Conservation (phyloP, 1,140 invertebrate genomes). For the Grapholita molesta region DNA sequence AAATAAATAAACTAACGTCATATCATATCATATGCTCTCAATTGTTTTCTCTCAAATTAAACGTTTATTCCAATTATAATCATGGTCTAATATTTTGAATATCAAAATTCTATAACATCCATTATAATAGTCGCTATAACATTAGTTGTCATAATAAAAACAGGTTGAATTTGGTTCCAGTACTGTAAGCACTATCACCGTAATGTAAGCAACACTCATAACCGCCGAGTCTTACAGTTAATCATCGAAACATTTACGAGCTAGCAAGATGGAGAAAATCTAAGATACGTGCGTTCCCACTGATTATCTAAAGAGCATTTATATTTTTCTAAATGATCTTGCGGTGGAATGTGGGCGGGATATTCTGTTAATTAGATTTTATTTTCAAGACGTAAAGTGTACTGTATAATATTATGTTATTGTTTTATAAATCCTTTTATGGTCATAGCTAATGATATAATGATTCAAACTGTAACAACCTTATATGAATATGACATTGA, state of each 20-base stretch:
- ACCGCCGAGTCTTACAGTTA: background rate
- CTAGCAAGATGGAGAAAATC: background rate
- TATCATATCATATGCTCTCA: no score
- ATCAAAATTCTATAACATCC: no score
- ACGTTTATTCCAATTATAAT: no score
- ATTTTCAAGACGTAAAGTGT: background rate
- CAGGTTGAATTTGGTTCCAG: background rate
- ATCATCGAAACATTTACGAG: constrained; percentile 10
- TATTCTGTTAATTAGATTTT: constrained; percentile 1
- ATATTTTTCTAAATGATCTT: constrained; percentile 10
- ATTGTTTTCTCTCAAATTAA: no score
- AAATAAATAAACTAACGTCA: no score
- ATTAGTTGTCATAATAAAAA: background rate
- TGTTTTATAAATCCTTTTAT: background rate
- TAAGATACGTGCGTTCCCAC: background rate
- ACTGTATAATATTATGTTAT: background rate
- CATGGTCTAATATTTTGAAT: no score
- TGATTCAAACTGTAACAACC: no score
- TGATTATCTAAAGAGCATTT: constrained; percentile 5
- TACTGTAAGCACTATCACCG: background rate
- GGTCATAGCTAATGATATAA: no score
- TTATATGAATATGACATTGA: no score
- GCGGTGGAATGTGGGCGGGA: background rate
- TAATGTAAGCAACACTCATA: background rate
- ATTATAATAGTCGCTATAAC: no score